Evolutionary conservation across 2,113 vertebrate species (phyloP), one percentile per base, ranked within the genome.

Genomic region (Prionailurus viverrinus): DNA sequence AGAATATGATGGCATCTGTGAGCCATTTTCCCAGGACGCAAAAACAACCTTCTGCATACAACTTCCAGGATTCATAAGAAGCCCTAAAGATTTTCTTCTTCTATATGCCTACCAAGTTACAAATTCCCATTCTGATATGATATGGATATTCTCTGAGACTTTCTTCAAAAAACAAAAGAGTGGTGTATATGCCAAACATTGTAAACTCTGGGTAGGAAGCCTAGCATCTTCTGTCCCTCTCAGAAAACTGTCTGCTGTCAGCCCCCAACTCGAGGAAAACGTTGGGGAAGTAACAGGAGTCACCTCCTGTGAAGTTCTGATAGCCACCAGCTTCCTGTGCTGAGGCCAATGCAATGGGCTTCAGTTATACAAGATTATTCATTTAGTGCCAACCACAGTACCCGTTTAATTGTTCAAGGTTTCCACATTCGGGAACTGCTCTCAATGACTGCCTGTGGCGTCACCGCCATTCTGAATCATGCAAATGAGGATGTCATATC

Each of bases 401-500:
- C 85, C 89, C 14, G 0, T n/a, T 95, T 69, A 16, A 97, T 98
- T 98, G 83, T 93, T 98, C 96, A 27, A 63, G 15, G 10, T 97
- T 97, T 98, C 95, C 65, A 29, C 29, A 16, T 93, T 82, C 94
- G 66, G 96, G 97, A 98, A 96, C 79, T 97, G 23, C 94, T 98
- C 94, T 94, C 95, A 53, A n/a, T 95, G 95, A 85, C 91, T 89
- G 94, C 87, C 91, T 61, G 86, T 63, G 69, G 79, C 36, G 48
- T 98, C 97, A 98, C 95, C 39, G 93, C 97, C 93, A 71, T 33
- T 82, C 91, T 97, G 96, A 97, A 88, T 98, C 97, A 96, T 93
- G 97, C 69, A 97, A 98, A 98, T 81, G 25, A 96, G 97, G 91
- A 96, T 87, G 96, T 97, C 97, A 97, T 33, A 96, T 98, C 97